Percentiles rank a stretch among this genome's conserved stretches.
Evolutionary conservation across 2,797 vertebrate genomes (phyloP).

Genomic region (Paedocypris micromegethes): DNA sequence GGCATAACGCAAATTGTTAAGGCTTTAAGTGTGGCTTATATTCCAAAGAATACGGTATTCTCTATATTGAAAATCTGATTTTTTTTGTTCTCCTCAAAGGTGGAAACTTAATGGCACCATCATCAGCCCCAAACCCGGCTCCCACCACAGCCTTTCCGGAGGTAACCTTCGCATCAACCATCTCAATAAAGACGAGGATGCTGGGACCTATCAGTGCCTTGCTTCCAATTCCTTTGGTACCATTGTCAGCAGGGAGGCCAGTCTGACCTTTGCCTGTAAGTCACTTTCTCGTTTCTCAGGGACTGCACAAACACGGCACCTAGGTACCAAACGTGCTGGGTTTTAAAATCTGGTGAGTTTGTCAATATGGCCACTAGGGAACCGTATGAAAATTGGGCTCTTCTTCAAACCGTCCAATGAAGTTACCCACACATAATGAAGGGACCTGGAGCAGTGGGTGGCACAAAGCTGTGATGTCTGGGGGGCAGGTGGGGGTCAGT

Average conservation of each 20-base stretch:
- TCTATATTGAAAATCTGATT: slow-evolving; percentile 12
- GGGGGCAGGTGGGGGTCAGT: too few species aligned
- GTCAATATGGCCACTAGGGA: too few species aligned
- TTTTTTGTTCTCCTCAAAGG: slow-evolving; percentile 60
- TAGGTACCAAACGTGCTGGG: too few species aligned
- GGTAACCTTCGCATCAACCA: slow-evolving; percentile 88
- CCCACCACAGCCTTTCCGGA: slow-evolving; percentile 84
- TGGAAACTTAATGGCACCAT: slow-evolving; percentile 90
- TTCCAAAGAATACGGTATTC: slow-evolving; percentile 5
- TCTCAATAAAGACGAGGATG: slow-evolving; percentile 83
- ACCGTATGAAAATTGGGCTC: too few species aligned
- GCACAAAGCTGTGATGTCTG: too few species aligned
- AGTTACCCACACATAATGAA: too few species aligned
- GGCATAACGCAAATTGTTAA: too few species aligned
- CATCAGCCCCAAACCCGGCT: slow-evolving; percentile 78
- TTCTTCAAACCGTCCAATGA: too few species aligned
- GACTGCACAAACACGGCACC: slow-evolving; percentile 26
- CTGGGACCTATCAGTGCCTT: slow-evolving; percentile 90
- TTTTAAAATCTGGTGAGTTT: too few species aligned
- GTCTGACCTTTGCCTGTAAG: slow-evolving; percentile 95
- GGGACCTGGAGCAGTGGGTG: too few species aligned
- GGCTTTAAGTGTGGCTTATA: too few species aligned
- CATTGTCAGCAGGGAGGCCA: slow-evolving; percentile 87
- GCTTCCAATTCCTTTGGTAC: slow-evolving; percentile 90
- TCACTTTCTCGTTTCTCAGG: slow-evolving; percentile 19